Conservation (phyloP, 1,140 invertebrate species). For the Drosophila sucinea region DNA sequence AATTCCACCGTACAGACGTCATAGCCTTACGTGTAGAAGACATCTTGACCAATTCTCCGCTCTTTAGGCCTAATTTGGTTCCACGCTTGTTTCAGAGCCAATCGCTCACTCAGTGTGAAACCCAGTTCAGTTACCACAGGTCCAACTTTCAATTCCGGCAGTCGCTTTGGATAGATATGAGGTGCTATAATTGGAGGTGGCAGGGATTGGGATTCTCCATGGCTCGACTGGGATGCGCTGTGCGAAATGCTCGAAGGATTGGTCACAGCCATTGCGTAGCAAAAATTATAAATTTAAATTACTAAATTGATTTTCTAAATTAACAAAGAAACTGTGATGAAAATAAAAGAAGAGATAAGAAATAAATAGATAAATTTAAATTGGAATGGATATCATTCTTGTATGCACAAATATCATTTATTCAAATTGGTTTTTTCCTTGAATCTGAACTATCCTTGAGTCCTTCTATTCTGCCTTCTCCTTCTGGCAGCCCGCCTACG, state of each 20-base stretch:
- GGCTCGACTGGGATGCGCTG: neutral
- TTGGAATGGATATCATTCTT: neutral
- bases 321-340: neutral
- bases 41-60: conserved; percentile 46
- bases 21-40: conserved; percentile 42
- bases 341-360: neutral
- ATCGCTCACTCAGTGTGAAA: conserved; percentile 48
- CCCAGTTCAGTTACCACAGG: conserved; percentile 49
- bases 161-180: conserved; percentile 39
- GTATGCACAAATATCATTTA: neutral
- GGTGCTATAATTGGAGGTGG: neutral
- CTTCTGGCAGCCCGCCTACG: neutral
- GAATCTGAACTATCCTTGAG: too few species aligned
- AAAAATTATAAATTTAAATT: neutral
- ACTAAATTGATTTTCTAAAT: neutral
- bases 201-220: neutral
- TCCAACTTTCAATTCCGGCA: conserved; percentile 37
- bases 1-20: neutral
- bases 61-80: conserved; percentile 41
- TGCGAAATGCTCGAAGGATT: too few species aligned
- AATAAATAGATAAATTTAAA: neutral
- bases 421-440: neutral
- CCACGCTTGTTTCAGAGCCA: conserved; percentile 55
- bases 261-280: neutral
- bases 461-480: neutral